Evolutionary conservation across 2,888 invertebrate genomes (phyloP), one percentile per base, ranked within the genome.

Genomic region (Drosophila pseudotalamancana): DNA sequence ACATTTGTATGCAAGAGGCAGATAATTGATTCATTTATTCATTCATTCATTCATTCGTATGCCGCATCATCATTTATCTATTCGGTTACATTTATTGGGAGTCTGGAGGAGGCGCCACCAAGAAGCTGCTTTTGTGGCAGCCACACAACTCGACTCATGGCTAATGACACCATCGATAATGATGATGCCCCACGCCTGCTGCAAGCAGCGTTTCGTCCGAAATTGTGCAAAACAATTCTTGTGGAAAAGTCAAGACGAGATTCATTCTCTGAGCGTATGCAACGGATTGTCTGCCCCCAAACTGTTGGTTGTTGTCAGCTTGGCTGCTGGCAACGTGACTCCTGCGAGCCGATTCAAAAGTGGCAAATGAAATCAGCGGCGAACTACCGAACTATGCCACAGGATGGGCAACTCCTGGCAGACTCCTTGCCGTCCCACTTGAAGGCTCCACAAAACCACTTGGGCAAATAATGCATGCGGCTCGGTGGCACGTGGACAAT

Each of bases 121-220:
- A n/a, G n/a, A n/a, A n/a, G n/a, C n/a, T n/a, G 12, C 18, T 5
- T 8, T 11, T 31, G 23, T 39, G 18, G 12, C 23, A 34, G 18
- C 12, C 55, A 40, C 34, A 35, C 29, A 35, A 61, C 75, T 66
- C 55, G 55, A 72, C 72, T 59, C 60, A 48, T 74, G 67, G 67
- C 82, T 74, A 81, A 79, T 79, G 85, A 84, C 78, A 78, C 67
- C 82, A 78, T 67, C 79, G 85, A 84, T 84, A 84, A 79, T 81
- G 75, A 79, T 81, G 75, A 78, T 77, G 82, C 56, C 48, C n/a
- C 55, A 21, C 27, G 39, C 4, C 46, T 6, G 27, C 12, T 25
- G 8, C 45, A 59, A 48, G 60, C 50, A 62, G 40, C 61, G 62
- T 18, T 19, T 45, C 34, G 18, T n/a, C 48, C 18, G 25, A 35